phyloP scores from a whole-genome alignment of 2,113 vertebrate species.

The Eurypyga helias region DNA sequence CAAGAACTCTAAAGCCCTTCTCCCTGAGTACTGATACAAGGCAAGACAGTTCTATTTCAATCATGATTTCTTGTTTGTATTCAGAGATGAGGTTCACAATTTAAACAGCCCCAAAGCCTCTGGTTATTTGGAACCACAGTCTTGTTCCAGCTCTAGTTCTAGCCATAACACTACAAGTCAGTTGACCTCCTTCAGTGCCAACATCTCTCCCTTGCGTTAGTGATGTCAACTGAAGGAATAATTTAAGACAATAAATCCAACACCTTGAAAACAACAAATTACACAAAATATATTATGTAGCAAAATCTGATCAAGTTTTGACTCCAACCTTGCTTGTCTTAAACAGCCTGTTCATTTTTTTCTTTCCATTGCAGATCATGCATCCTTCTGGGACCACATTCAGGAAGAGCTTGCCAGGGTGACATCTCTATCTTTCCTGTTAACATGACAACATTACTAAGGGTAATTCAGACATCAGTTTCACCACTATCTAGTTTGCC shows the following conservation, averaged over 20 bases:
- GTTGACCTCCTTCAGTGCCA: not conserved
- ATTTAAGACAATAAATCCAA: not conserved
- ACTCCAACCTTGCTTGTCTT: not conserved
- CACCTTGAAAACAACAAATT: not conserved
- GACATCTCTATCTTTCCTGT: not conserved
- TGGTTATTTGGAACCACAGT: not conserved
- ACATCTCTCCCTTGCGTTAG: not conserved
- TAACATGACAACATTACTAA: not conserved
- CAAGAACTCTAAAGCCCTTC: not conserved
- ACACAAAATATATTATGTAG: not conserved
- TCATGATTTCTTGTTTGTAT: not conserved
- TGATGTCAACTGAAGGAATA: not conserved
- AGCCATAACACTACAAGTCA: fast-evolving
- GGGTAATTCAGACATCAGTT: not conserved
- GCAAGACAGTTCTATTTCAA: not conserved
- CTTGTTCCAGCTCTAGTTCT: not conserved
- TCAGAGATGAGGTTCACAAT: not conserved
- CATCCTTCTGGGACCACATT: not conserved
- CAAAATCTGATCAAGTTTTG: not conserved
- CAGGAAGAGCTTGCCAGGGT: not conserved
- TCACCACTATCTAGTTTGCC: not conserved
- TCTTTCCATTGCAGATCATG: not conserved
- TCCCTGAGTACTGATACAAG: not conserved
- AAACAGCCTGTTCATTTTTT: not conserved
- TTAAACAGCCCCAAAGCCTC: not conserved